Percentiles rank a stretch among this genome's conserved stretches.
Conservation (phyloP, 2,888 invertebrate genomes). For the Hemithea aestivaria region DNA sequence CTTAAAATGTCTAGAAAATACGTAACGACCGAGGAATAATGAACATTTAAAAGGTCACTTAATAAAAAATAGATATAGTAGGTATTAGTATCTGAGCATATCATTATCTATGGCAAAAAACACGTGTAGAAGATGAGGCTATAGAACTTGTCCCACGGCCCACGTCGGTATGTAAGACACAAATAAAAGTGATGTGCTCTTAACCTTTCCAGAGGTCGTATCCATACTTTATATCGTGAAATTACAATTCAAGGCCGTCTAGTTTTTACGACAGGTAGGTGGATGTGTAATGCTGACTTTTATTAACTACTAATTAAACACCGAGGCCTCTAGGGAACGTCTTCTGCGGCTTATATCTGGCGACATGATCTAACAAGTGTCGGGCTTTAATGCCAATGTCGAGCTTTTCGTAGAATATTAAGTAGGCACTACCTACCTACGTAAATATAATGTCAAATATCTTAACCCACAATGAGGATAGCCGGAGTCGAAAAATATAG, state of each 20-base stretch:
- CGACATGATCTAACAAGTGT: constrained; percentile 1
- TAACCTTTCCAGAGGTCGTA: constrained; percentile 70
- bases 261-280: constrained; percentile 41
- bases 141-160: constrained; percentile 48
- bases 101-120: constrained; percentile 35
- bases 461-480: too few species aligned
- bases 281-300: constrained; percentile 34
- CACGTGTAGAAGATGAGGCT: constrained; percentile 28
- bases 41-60: constrained; percentile 35
- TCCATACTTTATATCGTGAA: constrained; percentile 60
- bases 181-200: constrained; percentile 70
- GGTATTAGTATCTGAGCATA: constrained; percentile 22
- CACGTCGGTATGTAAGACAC: constrained; percentile 47
- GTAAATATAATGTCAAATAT: too few species aligned
- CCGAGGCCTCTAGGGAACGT: constrained; percentile 23
- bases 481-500: too few species aligned
- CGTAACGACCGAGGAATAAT: constrained; percentile 22
- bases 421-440: too few species aligned
- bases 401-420: too few species aligned
- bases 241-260: constrained; percentile 64
- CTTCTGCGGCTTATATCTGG: not conserved
- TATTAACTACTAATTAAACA: constrained; percentile 45
- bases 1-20: constrained; percentile 5
- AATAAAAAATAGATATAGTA: constrained; percentile 32
- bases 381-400: too few species aligned